A percentile compares a stretch with the other conserved stretches of the same genome.
These are phyloP conservation scores for Pristionchus entomophagus DNA, from an alignment of 2,888 invertebrate species.

Conservation along the genomic window DNA sequence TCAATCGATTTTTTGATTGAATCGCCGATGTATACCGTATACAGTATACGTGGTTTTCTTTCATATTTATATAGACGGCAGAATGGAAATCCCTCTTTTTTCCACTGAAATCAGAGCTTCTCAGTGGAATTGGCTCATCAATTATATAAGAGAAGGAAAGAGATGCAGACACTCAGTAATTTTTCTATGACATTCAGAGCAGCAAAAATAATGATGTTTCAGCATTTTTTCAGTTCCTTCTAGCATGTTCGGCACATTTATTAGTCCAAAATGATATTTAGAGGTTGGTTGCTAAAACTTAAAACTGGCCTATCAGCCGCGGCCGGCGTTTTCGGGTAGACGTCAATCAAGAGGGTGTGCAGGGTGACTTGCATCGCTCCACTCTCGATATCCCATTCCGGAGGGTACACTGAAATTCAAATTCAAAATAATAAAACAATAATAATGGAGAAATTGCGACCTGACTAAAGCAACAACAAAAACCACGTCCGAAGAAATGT, in stretches of 20 bases:
- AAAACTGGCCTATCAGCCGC: conserved; percentile 76
- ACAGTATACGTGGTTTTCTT: too few species aligned
- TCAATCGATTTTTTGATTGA: neutral
- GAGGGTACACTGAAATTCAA: conserved; percentile 65
- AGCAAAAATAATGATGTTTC: too few species aligned
- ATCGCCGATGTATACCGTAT: too few species aligned
- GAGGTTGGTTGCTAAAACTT: neutral
- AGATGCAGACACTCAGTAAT: neutral
- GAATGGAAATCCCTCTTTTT: too few species aligned
- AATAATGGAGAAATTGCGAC: too few species aligned
- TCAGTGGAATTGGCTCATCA: conserved; percentile 6
- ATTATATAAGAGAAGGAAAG: conserved; percentile 14
- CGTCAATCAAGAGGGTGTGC: conserved; percentile 78
- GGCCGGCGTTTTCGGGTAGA: conserved; percentile 96
- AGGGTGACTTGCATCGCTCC: conserved; percentile 94
- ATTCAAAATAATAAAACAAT: neutral
- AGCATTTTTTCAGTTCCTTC: neutral
- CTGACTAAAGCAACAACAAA: too few species aligned
- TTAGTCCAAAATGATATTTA: too few species aligned
- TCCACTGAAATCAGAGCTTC: neutral
- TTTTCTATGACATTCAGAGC: too few species aligned
- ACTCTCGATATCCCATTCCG: conserved; percentile 81
- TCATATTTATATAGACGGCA: too few species aligned
- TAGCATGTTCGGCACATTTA: neutral
- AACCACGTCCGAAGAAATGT: too few species aligned